A percentile compares a stretch with the other conserved stretches of the same genome.
These are phyloP conservation scores for Theocolax elegans DNA, from an alignment of 1,140 invertebrate species.

Conservation along the genomic window DNA sequence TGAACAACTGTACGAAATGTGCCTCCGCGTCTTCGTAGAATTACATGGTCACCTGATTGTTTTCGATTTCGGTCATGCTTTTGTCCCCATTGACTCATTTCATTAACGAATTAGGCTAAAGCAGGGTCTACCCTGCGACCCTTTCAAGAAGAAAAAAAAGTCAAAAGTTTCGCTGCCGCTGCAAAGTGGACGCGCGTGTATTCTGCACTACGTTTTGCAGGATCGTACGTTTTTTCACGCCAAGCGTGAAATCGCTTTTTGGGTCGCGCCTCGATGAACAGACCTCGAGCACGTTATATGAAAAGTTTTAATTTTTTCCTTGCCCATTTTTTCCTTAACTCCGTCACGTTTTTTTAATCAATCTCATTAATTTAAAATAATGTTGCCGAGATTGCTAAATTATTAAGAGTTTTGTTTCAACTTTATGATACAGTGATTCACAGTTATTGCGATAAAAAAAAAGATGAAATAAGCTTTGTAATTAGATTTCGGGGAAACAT, in stretches of 20 bases:
- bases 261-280: not conserved
- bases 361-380: constrained; percentile 5
- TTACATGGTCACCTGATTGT: too few species aligned
- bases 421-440: too few species aligned
- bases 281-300: not conserved
- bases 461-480: too few species aligned
- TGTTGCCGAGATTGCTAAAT: not conserved
- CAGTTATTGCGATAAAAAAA: too few species aligned
- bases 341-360: not conserved
- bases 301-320: constrained; percentile 24
- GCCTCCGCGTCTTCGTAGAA: too few species aligned
- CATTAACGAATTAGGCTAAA: not conserved
- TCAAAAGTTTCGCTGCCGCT: not conserved
- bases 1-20: too few species aligned
- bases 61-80: too few species aligned
- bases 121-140: not conserved
- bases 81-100: too few species aligned
- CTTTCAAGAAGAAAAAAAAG: not conserved
- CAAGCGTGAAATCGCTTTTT: constrained; percentile 35
- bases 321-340: too few species aligned
- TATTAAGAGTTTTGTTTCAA: not conserved
- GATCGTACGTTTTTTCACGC: constrained; percentile 17
- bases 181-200: too few species aligned
- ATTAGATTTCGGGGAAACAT: not conserved
- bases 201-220: not conserved